Percentiles rank a stretch among this genome's conserved stretches.
Evolutionary conservation across 2,113 vertebrate species (phyloP).

Genomic region (Furnarius figulus): DNA sequence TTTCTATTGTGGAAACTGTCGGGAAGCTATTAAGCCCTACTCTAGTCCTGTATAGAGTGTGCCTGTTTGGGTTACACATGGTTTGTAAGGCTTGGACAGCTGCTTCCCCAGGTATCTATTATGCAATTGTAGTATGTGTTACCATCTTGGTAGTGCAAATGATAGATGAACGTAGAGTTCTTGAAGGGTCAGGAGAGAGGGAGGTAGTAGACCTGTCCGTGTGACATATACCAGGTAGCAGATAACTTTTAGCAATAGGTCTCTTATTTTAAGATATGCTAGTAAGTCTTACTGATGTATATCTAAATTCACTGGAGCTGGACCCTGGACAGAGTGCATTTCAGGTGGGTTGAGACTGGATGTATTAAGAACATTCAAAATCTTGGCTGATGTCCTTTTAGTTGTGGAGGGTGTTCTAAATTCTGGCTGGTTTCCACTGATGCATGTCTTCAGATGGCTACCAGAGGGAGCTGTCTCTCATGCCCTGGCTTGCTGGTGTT

Average conservation of each 20-base stretch:
- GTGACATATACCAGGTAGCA: background rate
- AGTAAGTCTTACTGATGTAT: background rate
- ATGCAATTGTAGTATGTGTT: accelerated
- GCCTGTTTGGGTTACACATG: accelerated
- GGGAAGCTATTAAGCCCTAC: background rate
- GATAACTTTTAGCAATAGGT: background rate
- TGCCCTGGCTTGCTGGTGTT: background rate
- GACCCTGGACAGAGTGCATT: background rate
- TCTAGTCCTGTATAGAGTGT: background rate
- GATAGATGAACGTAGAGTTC: background rate
- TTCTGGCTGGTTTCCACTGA: background rate
- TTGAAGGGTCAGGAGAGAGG: background rate
- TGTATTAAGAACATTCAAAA: background rate
- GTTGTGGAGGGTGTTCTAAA: background rate
- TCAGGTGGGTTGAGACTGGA: background rate
- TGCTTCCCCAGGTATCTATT: background rate
- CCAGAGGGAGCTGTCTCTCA: background rate
- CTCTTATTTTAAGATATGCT: background rate
- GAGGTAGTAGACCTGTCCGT: background rate
- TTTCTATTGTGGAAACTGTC: background rate
- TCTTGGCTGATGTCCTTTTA: background rate
- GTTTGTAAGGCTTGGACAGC: background rate
- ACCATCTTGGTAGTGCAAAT: background rate
- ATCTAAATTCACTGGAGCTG: background rate
- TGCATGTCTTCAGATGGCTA: background rate